These are phyloP conservation scores for Pteronura brasiliensis DNA, from an alignment of 2,113 vertebrate species.

Conservation along the genomic window DNA sequence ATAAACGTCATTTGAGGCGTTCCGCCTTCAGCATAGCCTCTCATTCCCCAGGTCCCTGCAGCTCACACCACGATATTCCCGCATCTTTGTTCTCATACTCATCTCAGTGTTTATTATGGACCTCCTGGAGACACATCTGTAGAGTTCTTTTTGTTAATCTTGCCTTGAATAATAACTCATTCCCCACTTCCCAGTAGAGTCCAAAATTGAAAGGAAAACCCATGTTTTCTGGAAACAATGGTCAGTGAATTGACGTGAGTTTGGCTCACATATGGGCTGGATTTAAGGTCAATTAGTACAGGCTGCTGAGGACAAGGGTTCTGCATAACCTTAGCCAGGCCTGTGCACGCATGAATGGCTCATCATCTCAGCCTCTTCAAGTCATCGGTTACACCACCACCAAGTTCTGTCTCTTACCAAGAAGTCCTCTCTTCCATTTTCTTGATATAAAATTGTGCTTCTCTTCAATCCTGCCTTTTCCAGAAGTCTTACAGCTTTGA, in stretches of 20 bases:
- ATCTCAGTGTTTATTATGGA: background rate
- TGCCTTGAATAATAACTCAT: background rate
- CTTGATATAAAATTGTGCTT: background rate
- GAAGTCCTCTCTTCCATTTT: background rate
- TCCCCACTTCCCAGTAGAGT: background rate
- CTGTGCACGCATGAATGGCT: rapidly evolving
- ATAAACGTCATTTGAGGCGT: background rate
- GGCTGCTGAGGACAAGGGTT: background rate
- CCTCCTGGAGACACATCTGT: background rate
- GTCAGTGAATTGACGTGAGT: background rate
- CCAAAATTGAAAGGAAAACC: background rate
- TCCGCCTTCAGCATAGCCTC: background rate
- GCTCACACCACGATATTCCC: background rate
- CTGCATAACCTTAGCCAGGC: background rate
- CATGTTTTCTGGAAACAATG: background rate
- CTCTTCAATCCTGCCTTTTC: background rate
- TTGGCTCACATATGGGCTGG: background rate
- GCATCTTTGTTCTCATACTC: background rate
- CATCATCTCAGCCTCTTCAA: background rate
- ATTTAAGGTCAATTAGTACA: background rate
- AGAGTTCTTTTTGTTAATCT: background rate
- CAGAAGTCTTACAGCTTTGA: background rate
- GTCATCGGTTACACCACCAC: background rate
- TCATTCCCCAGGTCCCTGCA: background rate
- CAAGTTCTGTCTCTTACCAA: background rate